Evolutionary conservation across 2,888 invertebrate species (phyloP), one percentile per base, ranked within the genome.

Genomic region (Cryptus viduatorius): DNA sequence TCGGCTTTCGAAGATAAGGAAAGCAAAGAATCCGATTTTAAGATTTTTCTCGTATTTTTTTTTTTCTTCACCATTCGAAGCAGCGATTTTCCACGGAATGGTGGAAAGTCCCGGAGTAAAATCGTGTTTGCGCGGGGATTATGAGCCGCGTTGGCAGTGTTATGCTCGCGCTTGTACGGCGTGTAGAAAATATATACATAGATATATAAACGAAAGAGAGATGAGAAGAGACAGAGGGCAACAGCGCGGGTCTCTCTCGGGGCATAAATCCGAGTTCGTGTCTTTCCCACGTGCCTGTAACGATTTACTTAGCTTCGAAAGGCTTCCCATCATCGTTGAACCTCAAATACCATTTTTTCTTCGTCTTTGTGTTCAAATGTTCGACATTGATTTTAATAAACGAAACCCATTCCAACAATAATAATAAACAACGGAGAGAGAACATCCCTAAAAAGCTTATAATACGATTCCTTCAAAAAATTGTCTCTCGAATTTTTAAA

Each of bases 51-150:
- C 42, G 56, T 72, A 37, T 24, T 77, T 71, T 48, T 56, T 67
- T 61, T 48, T 68, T 68, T 44, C 64, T 19, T 77, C 16, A 12
- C 79, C 2, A 46, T 65, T 53, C 71, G 16, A 37, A 37, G 12
- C 59, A 56, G 65, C 61, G 50, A 46, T 84, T 87, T 84, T 85
- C 78, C 76, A 83, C 83, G 87, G 80, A 86, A 85, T 82, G 79
- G 87, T 53, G 77, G 61, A 79, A 87, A 87, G 82, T 72, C 79
- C 79, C 79, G 76, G 53, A 83, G 86, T 85, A 81, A 83, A 87
- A 85, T 82, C 61, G 77, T 87, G 86, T 87, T 86, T 87, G 75
- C 76, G 48, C 76, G 78, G 65, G 85, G 87, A 86, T 87, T 87
- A 86, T 29, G 29, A 59, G 59, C 24, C 73, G 68, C 73, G 71